These are phyloP conservation scores for Orthonevra nobilis DNA, from an alignment of 2,888 invertebrate species.

Conservation along the genomic window DNA sequence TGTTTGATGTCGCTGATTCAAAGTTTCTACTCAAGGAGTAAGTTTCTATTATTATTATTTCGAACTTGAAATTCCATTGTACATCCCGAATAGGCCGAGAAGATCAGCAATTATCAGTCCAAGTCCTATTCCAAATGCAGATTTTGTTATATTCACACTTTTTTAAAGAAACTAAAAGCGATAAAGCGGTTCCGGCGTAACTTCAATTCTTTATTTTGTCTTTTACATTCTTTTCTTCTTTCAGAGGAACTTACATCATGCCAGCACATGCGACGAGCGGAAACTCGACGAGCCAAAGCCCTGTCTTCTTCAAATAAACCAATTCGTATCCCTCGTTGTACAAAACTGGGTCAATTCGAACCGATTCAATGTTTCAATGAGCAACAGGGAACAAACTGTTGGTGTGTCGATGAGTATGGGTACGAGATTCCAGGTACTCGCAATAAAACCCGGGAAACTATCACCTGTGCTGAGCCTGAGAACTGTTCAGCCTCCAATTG, in stretches of 20 bases:
- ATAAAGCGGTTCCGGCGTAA: too few relatives aligned
- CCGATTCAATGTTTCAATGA: slow-evolving; percentile 87
- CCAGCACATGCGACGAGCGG: slow-evolving; percentile 84
- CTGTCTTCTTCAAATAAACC: slow-evolving; percentile 80
- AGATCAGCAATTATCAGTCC: too few relatives aligned
- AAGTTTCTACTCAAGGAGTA: too few relatives aligned
- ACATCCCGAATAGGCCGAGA: too few relatives aligned
- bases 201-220: too few relatives aligned
- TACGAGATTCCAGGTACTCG: slow-evolving; percentile 90
- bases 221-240: too few relatives aligned
- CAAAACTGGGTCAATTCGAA: slow-evolving; percentile 87
- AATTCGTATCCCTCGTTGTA: slow-evolving; percentile 86
- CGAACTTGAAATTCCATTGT: too few relatives aligned
- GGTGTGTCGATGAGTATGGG: slow-evolving; percentile 91
- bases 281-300: slow-evolving; percentile 84
- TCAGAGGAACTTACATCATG: slow-evolving; percentile 82
- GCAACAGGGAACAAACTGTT: slow-evolving; percentile 86
- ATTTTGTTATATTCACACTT: too few relatives aligned
- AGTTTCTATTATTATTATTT: too few relatives aligned
- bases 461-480: slow-evolving; percentile 81
- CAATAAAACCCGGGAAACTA: slow-evolving; percentile 73
- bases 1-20: too few relatives aligned
- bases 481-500: slow-evolving; percentile 90
- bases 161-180: too few relatives aligned
- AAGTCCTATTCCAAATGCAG: too few relatives aligned